Evolutionary conservation across 92 coral and sea anemone genomes (phyloP), one percentile per base, ranked within the genome.

Genomic region (Umimayanthus kanabou): DNA sequence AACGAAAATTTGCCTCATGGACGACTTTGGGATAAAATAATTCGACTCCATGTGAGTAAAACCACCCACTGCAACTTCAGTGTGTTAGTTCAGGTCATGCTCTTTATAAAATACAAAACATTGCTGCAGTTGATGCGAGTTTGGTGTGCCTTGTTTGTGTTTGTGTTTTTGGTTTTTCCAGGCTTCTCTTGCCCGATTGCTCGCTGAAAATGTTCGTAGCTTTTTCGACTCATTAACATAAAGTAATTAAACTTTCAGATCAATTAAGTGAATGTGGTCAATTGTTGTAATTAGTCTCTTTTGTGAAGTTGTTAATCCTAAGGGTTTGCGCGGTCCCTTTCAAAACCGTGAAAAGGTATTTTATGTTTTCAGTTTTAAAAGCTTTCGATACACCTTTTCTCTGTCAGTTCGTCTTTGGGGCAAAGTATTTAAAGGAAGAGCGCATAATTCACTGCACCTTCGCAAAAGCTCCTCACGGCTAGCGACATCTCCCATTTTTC

Each of bases 391-490:
- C 53, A 75, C 39, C 80, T 75, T 75, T 75, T 16, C 23, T 75
- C 53, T 75, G 47, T 75, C 20, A 75, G 80, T 75, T 75, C 25
- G 80, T 30, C 80, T 75, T 37, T 75, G 80, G 50, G 80, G 53
- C 20, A 75, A 75, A 75, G 80, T 75, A 75, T 33, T 75, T 2
- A 75, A 75, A 75, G 53, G 50, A 75, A 75, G 80, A 42, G 29
- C 80, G 80, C 80, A 42, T 6, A 76, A 76, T 76, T 42, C 80
- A 76, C 61, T 76, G 80, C n/a, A 76, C 80, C 80, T 76, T 39
- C 80, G n/a, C 80, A 76, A 76, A 76, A 76, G 77, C 80, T 76
- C 80, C 80, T 76, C n/a, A 45, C 80, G 80, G 80, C 58, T 76
- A 42, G 55, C 80, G 61, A 76, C 42, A 76, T 76, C 61, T 76